Percentiles rank a stretch among this genome's conserved stretches.
phyloP scores from a whole-genome alignment of 2,797 vertebrate genomes.

The Sorex maritimensis region DNA sequence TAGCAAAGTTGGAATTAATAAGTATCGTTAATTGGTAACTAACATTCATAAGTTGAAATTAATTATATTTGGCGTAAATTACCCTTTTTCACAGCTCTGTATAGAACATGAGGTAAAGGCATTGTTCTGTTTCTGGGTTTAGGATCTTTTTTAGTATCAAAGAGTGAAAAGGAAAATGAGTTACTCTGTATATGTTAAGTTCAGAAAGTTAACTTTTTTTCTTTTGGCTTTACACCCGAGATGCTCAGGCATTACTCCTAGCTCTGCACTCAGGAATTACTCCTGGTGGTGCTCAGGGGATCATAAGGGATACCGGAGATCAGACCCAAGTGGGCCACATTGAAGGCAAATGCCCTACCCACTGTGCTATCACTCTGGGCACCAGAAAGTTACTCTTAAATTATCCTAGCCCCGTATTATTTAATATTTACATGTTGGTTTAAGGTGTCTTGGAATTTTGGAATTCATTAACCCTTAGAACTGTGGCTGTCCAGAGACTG shows the following conservation, averaged over 20 bases:
- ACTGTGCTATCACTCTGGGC: too few species aligned
- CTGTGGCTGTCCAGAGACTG: not conserved
- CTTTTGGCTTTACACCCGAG: too few species aligned
- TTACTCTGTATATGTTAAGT: not conserved
- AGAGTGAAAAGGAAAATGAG: constrained; percentile 42
- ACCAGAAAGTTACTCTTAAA: constrained; percentile 24
- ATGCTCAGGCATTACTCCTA: too few species aligned
- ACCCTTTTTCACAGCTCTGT: not conserved
- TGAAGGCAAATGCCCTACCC: too few species aligned
- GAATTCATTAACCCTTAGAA: not conserved
- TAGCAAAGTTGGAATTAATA: constrained; percentile 21
- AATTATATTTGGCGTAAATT: not conserved
- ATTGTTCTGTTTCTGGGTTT: not conserved
- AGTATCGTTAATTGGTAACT: not conserved
- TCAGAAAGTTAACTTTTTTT: not conserved
- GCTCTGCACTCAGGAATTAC: too few species aligned
- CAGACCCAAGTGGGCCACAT: too few species aligned
- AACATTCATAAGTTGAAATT: not conserved
- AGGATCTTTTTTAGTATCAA: not conserved
- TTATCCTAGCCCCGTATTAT: not conserved
- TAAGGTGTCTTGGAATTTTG: not conserved
- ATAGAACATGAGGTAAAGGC: not conserved
- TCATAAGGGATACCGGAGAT: too few species aligned
- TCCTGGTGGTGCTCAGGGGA: too few species aligned
- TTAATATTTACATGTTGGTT: constrained; percentile 47